phyloP scores from a whole-genome alignment of 2,113 vertebrate genomes.

The Indicator maculatus region DNA sequence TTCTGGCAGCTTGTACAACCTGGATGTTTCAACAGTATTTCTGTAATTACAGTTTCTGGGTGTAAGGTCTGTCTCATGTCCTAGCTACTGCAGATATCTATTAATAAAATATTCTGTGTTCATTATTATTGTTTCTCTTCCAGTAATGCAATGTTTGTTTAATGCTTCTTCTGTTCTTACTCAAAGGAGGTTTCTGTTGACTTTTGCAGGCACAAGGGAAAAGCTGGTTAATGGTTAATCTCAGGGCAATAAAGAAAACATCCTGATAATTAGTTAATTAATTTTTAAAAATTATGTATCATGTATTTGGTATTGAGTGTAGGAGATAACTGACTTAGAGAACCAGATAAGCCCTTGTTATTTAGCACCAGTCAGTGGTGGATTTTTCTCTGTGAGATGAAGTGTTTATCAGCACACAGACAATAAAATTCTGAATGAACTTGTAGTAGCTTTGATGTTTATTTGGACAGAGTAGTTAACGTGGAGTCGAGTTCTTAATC shows the following conservation, averaged over 20 bases:
- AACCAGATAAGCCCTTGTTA: not conserved
- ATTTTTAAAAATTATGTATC: not conserved
- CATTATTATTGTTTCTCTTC: not conserved
- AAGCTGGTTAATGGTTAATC: not conserved
- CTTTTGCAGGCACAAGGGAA: not conserved
- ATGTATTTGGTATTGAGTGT: not conserved
- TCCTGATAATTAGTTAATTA: not conserved
- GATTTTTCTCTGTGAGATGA: not conserved
- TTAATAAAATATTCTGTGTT: not conserved
- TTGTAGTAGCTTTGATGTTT: not conserved
- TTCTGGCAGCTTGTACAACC: not conserved
- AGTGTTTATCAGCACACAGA: not conserved
- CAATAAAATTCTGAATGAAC: not conserved
- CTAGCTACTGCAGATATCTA: not conserved
- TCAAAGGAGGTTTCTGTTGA: not conserved
- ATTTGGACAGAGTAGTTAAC: not conserved
- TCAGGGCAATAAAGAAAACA: not conserved
- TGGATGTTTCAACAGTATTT: not conserved
- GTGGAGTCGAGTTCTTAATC: not conserved
- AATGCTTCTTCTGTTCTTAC: not conserved
- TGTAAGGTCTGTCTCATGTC: not conserved
- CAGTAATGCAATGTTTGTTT: not conserved
- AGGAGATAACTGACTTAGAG: not conserved
- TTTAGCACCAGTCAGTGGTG: not conserved
- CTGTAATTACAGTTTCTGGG: not conserved